A percentile compares a stretch with the other conserved stretches of the same genome.
phyloP scores from a whole-genome alignment of 1,140 invertebrate genomes.

The Bombus turneri region DNA sequence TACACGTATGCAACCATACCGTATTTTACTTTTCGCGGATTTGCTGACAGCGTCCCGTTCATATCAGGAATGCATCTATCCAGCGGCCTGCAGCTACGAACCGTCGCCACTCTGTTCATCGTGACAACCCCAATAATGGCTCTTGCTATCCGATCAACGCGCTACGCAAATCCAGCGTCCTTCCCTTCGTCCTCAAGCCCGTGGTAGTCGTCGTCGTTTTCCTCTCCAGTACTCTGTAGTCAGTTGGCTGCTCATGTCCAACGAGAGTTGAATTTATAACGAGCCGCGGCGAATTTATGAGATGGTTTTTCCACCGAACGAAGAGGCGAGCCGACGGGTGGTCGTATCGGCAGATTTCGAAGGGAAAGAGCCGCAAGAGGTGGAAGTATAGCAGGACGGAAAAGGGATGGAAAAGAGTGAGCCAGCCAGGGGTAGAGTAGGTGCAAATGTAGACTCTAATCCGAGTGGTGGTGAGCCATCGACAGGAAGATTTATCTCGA shows the following conservation, averaged over 20 bases:
- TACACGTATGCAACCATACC: neutral
- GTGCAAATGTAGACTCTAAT: slow-evolving; percentile 77
- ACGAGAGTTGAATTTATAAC: slow-evolving; percentile 73
- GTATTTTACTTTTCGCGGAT: neutral
- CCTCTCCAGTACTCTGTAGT: neutral
- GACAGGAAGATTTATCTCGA: slow-evolving; percentile 77
- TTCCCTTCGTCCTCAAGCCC: neutral
- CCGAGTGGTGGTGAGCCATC: slow-evolving; percentile 75
- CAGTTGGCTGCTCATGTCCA: slow-evolving; percentile 45
- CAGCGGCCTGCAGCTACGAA: neutral
- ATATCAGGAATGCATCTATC: slow-evolving; percentile 14
- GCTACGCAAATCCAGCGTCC: slow-evolving; percentile 33
- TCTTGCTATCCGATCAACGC: slow-evolving; percentile 4
- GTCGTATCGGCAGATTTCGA: slow-evolving; percentile 3
- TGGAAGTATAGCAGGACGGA: neutral
- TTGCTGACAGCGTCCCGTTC: neutral
- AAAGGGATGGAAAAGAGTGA: neutral
- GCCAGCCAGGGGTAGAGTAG: slow-evolving; percentile 53
- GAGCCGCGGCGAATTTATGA: slow-evolving; percentile 70
- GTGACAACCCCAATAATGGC: slow-evolving; percentile 9
- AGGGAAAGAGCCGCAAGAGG: neutral
- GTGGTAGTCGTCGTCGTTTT: neutral
- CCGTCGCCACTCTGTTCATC: neutral
- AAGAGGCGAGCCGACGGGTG: slow-evolving; percentile 21
- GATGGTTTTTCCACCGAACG: slow-evolving; percentile 60